These are phyloP conservation scores for Doryteuthis pealeii DNA, from an alignment of 1,140 invertebrate genomes.

Conservation along the genomic window DNA sequence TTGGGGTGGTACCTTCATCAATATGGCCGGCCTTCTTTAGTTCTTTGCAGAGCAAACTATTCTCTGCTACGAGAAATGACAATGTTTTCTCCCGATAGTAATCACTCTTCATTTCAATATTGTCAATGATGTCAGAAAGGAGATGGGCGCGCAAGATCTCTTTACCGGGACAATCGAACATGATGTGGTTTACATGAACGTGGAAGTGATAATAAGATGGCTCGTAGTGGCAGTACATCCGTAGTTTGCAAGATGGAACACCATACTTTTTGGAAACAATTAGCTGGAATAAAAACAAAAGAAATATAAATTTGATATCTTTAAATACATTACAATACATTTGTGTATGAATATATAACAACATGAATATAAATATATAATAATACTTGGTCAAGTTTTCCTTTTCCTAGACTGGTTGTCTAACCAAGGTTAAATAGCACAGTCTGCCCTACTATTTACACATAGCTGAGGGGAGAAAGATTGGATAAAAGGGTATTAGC, in stretches of 20 bases:
- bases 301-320: neutral
- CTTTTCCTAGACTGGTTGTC: too few relatives aligned
- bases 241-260: conserved; percentile 71
- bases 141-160: conserved; percentile 83
- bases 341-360: too few relatives aligned
- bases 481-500: too few relatives aligned
- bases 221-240: conserved; percentile 90
- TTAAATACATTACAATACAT: too few relatives aligned
- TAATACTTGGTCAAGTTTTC: too few relatives aligned
- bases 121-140: conserved; percentile 85
- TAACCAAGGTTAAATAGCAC: too few relatives aligned
- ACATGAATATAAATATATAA: too few relatives aligned
- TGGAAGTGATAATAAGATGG: conserved; percentile 97
- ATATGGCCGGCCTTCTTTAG: conserved; percentile 46
- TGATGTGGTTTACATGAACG: conserved; percentile 86
- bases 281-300: conserved; percentile 60
- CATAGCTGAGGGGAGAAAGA: too few relatives aligned
- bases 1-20: conserved; percentile 6
- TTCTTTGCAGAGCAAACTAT: conserved; percentile 47
- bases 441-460: too few relatives aligned
- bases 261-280: conserved; percentile 80
- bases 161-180: conserved; percentile 77
- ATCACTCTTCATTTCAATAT: conserved; percentile 77
- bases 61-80: conserved; percentile 58
- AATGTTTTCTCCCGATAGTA: conserved; percentile 85